These are phyloP conservation scores for Hydrozoanthus gracilis DNA, from an alignment of 92 coral and sea anemone genomes.

Conservation along the genomic window DNA sequence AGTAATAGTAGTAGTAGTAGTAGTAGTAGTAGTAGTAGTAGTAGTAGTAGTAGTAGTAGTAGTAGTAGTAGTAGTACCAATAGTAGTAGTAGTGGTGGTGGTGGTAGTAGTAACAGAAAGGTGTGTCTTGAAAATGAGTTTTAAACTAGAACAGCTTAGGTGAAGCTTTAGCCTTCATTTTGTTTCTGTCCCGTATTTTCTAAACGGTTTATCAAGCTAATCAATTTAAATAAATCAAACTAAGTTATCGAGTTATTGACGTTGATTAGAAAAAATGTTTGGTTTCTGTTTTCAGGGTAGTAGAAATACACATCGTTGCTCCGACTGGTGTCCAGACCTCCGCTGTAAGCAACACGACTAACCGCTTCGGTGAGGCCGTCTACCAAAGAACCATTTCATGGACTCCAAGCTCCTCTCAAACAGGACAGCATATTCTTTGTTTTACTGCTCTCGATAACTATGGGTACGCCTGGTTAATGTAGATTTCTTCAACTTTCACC, in stretches of 20 bases:
- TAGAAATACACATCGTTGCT: conserved; percentile 29
- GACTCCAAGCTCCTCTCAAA: not conserved
- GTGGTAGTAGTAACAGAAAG: no score
- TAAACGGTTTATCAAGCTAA: no score
- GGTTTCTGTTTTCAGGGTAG: not conserved
- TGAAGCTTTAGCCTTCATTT: not conserved
- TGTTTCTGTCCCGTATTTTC: no score
- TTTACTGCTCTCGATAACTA: conserved; percentile 30
- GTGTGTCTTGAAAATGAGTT: no score
- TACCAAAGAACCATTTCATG: not conserved
- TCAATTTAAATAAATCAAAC: no score
- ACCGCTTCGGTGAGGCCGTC: not conserved
- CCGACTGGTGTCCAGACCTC: conserved; percentile 11
- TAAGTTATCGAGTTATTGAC: no score
- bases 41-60: no score
- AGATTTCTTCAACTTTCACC: not conserved
- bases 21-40: no score
- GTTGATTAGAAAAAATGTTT: not conserved
- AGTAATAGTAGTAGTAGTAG: no score
- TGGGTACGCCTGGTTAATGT: not conserved
- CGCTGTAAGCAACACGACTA: not conserved
- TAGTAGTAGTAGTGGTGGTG: no score
- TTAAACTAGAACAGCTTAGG: no score
- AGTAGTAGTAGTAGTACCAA: no score
- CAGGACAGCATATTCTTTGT: conserved; percentile 16